These are phyloP conservation scores for Cydia fagiglandana DNA, from an alignment of 1,140 invertebrate species.

Conservation along the genomic window DNA sequence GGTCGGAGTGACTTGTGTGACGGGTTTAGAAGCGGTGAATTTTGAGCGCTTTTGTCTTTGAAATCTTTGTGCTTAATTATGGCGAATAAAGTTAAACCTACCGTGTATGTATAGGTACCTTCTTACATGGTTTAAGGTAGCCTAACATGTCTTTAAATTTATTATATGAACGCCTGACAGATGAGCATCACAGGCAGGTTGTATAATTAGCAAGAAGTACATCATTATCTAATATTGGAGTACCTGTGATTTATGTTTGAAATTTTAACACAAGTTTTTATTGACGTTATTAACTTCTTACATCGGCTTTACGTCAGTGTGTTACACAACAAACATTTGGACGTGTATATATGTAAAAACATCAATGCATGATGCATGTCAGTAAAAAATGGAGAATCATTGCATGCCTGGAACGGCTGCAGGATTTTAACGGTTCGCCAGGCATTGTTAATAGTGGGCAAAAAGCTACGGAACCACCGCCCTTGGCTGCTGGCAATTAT, in stretches of 20 bases:
- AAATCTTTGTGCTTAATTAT: not conserved
- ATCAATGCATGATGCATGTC: not conserved
- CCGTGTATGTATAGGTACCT: too few relatives aligned
- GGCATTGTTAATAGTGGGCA: constrained; percentile 16
- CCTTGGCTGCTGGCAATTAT: constrained; percentile 20
- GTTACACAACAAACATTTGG: not conserved
- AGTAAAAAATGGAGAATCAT: too few relatives aligned
- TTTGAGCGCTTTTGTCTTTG: not conserved
- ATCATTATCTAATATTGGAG: not conserved
- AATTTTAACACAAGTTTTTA: not conserved
- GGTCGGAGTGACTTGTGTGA: constrained; percentile 5
- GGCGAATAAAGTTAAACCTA: too few relatives aligned
- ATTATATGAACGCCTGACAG: too few relatives aligned
- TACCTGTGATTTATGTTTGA: not conserved
- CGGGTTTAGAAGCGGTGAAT: not conserved
- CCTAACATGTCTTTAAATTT: too few relatives aligned
- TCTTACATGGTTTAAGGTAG: too few relatives aligned
- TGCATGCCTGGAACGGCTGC: not conserved
- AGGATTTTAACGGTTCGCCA: constrained; percentile 7
- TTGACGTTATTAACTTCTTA: not conserved
- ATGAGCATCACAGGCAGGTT: too few relatives aligned
- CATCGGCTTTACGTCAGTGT: not conserved
- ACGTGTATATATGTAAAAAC: not conserved
- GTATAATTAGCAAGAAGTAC: too few relatives aligned
- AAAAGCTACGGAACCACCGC: not conserved